Evolutionary conservation across 2,888 invertebrate species (phyloP), one percentile per base, ranked within the genome.

Genomic region (Dasypogon diadema): DNA sequence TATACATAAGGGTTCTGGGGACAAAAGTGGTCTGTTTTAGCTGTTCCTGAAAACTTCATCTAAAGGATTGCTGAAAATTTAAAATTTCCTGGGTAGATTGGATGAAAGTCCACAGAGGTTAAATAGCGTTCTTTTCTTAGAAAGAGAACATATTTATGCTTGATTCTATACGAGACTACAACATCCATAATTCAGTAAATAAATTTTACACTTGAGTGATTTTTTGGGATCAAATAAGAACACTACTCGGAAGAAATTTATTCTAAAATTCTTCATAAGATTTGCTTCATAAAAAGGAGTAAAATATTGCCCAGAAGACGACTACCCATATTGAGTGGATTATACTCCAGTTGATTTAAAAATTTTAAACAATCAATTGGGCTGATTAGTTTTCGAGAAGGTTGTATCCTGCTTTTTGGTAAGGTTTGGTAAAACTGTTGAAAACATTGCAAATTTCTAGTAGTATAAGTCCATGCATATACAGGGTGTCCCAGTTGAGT

Each of bases 181-280:
- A 24, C 60, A 74, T 74, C 75, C 73, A 77, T 77, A 77, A 77
- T 72, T 77, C 77, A 77, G 72, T 77, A 77, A 77, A 75, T 77
- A 77, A 77, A 77, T 77, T 77, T 77, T 75, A 77, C 68, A 74
- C 77, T 75, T 68, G 34, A 75, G 46, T 65, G 65, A 51, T 60
- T 56, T 48, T 18, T 10, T 37, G 56, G 26, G 34, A 16, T 24
- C 24, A 42, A n/a, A 26, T 18, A 22, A 42, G 18, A n/a, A 37
- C 10, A 21, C 14, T 48, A 21, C 24, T 24, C 48, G 48, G 48
- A 46, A 24, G 48, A 26, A 68, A 24, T 68, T 68, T 48, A 68
- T 68, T 68, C 14, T 14, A 68, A 16, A 48, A 68, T 68, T 68
- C 24, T 24, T 68, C 24, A 68, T 46, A 68, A 68, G 48, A 54